A percentile compares a stretch with the other conserved stretches of the same genome.
Conservation (phyloP, 92 coral and sea anemone species). For the Umimayanthus chanpuru region DNA sequence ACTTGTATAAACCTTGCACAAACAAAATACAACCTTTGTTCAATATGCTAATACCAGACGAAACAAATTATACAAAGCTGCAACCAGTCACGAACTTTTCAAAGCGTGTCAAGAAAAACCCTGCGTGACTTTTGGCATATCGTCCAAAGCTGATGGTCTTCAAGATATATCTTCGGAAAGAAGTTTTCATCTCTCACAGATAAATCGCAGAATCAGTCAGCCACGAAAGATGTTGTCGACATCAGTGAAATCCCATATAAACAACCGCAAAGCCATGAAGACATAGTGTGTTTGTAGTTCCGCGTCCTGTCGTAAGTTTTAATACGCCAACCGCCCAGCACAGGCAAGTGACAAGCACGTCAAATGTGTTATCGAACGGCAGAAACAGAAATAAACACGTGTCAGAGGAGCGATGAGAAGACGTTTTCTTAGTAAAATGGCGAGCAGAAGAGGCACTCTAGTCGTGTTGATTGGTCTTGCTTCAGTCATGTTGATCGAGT, state of each 20-base stretch:
- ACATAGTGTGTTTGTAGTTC: background rate
- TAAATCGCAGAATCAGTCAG: background rate
- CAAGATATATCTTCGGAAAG: background rate
- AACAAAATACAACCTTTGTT: background rate
- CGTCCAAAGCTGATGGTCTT: background rate
- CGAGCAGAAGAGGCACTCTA: slow-evolving; percentile 31
- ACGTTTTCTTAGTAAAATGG: slow-evolving; percentile 21
- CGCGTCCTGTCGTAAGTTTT: background rate
- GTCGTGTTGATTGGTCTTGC: slow-evolving; percentile 29
- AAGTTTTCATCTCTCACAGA: background rate
- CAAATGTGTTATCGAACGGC: background rate
- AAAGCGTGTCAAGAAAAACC: too few species aligned
- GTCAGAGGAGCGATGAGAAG: slow-evolving; percentile 22
- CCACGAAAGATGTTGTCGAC: background rate
- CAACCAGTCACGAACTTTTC: too few species aligned
- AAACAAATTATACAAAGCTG: too few species aligned
- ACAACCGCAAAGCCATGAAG: background rate
- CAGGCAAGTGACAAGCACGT: background rate
- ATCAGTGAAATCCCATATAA: background rate
- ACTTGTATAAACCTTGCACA: background rate
- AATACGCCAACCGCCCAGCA: background rate
- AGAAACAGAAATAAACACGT: slow-evolving; percentile 11
- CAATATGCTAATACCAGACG: too few species aligned
- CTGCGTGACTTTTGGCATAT: background rate
- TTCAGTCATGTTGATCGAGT: slow-evolving; percentile 17